These are phyloP conservation scores for Nothura maculosa DNA, from an alignment of 2,797 vertebrate species.

Conservation along the genomic window DNA sequence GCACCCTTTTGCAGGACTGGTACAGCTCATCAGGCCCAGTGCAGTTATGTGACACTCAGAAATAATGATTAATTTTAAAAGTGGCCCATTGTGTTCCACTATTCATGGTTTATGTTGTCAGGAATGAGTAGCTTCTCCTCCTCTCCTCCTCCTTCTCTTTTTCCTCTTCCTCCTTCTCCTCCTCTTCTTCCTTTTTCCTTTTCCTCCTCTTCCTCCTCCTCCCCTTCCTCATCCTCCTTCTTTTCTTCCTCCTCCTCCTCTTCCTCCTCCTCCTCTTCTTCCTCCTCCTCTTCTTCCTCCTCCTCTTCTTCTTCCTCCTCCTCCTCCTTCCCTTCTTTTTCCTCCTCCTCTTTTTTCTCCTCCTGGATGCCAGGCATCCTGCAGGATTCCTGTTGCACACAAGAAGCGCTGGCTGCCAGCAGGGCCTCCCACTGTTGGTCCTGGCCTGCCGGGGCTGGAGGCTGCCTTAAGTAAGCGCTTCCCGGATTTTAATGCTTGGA, in stretches of 20 bases:
- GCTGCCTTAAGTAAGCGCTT: fast-evolving
- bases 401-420: not conserved
- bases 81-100: not conserved
- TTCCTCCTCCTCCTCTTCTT: fast-evolving
- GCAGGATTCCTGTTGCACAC: not conserved
- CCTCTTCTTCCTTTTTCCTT: too few relatives aligned
- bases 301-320: too few relatives aligned
- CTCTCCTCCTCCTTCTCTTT: not conserved
- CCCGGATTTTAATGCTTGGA: not conserved
- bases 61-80: not conserved
- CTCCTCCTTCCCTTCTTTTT: too few relatives aligned
- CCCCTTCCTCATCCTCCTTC: too few relatives aligned
- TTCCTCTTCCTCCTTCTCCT: not conserved
- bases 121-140: not conserved
- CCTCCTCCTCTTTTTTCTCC: too few relatives aligned
- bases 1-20: not conserved
- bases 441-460: not conserved
- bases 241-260: not conserved
- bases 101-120: not conserved
- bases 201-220: too few relatives aligned
- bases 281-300: too few relatives aligned
- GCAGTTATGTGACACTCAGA: not conserved
- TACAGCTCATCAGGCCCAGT: not conserved
- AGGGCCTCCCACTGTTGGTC: not conserved
- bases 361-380: not conserved